Evolutionary conservation across 2,797 vertebrate genomes (phyloP).

Genomic region (Sebastes vulpes): DNA sequence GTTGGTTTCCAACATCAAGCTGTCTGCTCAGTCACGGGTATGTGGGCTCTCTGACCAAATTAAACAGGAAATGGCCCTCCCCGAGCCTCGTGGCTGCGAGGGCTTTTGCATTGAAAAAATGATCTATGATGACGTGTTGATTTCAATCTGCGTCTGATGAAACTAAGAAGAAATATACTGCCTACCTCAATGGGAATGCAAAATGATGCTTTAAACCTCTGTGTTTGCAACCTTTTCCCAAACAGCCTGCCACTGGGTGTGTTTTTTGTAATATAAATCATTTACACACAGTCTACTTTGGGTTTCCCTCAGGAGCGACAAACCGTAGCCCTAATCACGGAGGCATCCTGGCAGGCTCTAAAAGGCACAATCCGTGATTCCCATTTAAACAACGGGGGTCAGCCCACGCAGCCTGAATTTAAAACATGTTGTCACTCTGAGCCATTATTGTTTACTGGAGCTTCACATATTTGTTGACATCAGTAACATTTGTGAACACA

Average conservation of each 20-base stretch:
- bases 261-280: conserved; percentile 61
- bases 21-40: conserved; percentile 54
- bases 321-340: conserved; percentile 42
- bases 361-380: conserved; percentile 23
- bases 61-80: conserved; percentile 62
- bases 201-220: conserved; percentile 44
- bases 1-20: conserved; percentile 68
- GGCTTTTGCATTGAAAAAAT: conserved; percentile 42
- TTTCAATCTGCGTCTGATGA: conserved; percentile 73
- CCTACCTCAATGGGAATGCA: conserved; percentile 30
- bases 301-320: conserved; percentile 47
- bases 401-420: neutral
- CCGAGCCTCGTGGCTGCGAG: conserved; percentile 17
- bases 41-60: conserved; percentile 56
- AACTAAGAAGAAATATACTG: conserved; percentile 66
- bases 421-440: neutral
- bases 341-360: conserved; percentile 18
- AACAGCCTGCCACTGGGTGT: conserved; percentile 29
- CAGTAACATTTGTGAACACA: neutral
- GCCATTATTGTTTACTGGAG: neutral
- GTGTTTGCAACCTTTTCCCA: conserved; percentile 37
- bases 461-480: neutral
- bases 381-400: conserved; percentile 8
- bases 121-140: conserved; percentile 53
- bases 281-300: conserved; percentile 40